phyloP scores from a whole-genome alignment of 1,140 invertebrate genomes.

The Caenorhabditis briggsae region DNA sequence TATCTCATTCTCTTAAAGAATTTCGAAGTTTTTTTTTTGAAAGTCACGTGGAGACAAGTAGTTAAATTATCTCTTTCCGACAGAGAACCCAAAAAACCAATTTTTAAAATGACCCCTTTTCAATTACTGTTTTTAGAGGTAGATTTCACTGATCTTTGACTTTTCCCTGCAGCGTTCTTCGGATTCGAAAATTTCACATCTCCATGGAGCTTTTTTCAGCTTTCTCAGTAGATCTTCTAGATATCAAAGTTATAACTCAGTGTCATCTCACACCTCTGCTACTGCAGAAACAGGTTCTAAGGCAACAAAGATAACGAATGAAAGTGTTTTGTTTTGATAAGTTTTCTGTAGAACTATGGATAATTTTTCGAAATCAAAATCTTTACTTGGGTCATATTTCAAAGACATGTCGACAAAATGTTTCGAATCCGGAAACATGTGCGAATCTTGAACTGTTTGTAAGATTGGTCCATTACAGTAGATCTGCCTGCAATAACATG shows the following conservation, averaged over 20 bases:
- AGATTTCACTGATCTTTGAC: too few species aligned
- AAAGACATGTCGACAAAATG: conserved; percentile 90
- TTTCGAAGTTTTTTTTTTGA: conserved; percentile 1
- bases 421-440: conserved; percentile 87
- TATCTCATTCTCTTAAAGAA: not conserved
- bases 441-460: conserved; percentile 84
- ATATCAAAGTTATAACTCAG: not conserved
- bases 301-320: conserved; percentile 26
- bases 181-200: too few species aligned
- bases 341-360: not conserved
- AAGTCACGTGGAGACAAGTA: not conserved
- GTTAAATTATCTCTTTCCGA: not conserved
- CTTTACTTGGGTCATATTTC: conserved; percentile 78
- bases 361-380: conserved; percentile 39
- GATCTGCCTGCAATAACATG: conserved; percentile 80
- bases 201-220: not conserved
- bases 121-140: too few species aligned
- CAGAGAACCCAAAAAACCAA: too few species aligned
- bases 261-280: not conserved
- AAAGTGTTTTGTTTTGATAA: too few species aligned
- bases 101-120: too few species aligned
- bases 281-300: conserved; percentile 19
- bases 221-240: not conserved
- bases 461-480: conserved; percentile 87
- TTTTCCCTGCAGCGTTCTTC: too few species aligned